phyloP scores from a whole-genome alignment of 2,888 invertebrate genomes.

The Girardia tigrina region DNA sequence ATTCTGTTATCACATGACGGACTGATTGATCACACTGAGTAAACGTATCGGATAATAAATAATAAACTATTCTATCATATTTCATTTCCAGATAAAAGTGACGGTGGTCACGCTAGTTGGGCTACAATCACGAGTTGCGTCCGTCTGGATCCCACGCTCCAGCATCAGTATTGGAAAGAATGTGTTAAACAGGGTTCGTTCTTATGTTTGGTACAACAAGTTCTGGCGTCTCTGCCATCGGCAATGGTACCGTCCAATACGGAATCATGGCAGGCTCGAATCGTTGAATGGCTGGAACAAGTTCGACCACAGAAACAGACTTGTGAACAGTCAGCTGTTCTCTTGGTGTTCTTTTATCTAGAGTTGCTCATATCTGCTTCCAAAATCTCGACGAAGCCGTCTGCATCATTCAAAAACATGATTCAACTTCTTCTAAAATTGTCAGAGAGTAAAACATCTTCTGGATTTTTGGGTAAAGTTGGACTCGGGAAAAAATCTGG shows the following conservation, averaged over 20 bases:
- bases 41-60: too few relatives aligned
- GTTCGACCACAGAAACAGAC: neutral
- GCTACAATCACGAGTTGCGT: neutral
- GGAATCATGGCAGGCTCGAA: neutral
- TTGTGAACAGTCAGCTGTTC: neutral
- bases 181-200: neutral
- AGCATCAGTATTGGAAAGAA: neutral
- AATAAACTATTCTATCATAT: too few relatives aligned
- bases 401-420: neutral
- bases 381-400: neutral
- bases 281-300: neutral
- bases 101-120: neutral
- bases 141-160: neutral
- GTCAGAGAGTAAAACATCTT: neutral
- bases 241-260: neutral
- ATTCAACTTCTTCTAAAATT: neutral
- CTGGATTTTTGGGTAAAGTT: neutral
- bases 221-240: neutral
- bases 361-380: neutral
- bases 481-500: neutral
- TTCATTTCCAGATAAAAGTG: neutral
- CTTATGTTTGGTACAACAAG: neutral
- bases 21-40: too few relatives aligned
- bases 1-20: too few relatives aligned
- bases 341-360: neutral